Conservation (phyloP, 2,113 vertebrate species). For the Microtus richardsoni region DNA sequence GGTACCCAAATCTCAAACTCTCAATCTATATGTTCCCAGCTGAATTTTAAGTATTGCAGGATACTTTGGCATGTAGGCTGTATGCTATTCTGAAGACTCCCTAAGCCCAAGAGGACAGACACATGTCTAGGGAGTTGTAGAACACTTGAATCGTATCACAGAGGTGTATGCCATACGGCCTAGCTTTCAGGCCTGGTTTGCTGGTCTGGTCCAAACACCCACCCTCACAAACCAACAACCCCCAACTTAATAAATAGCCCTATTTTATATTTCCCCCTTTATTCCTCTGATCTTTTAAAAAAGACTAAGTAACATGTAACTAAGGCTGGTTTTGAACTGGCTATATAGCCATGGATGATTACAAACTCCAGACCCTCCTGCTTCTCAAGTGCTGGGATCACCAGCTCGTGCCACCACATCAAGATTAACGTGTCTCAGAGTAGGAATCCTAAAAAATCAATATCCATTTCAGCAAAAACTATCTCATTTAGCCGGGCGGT, state of each 20-base stretch:
- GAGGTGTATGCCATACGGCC: not conserved
- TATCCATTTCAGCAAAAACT: slow-evolving; percentile 49
- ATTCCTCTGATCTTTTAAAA: not conserved
- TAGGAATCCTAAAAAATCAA: slow-evolving; percentile 32
- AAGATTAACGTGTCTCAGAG: not conserved
- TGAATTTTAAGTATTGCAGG: not conserved
- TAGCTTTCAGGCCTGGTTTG: not conserved
- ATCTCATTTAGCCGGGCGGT: no score
- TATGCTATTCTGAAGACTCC: not conserved
- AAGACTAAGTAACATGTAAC: not conserved
- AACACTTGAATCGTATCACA: not conserved
- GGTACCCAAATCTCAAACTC: not conserved
- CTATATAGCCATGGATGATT: not conserved
- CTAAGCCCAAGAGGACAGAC: not conserved
- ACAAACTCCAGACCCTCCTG: not conserved
- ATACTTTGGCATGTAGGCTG: not conserved
- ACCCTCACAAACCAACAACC: not conserved
- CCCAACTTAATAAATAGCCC: not conserved
- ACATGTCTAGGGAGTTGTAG: not conserved
- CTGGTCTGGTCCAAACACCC: slow-evolving; percentile 20
- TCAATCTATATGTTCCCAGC: not conserved
- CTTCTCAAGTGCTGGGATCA: not conserved
- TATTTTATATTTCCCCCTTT: not conserved
- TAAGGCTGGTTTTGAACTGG: not conserved
- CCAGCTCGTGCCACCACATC: not conserved